Evolutionary conservation across 2,113 vertebrate species (phyloP).

Genomic region (Girardinichthys multiradiatus): DNA sequence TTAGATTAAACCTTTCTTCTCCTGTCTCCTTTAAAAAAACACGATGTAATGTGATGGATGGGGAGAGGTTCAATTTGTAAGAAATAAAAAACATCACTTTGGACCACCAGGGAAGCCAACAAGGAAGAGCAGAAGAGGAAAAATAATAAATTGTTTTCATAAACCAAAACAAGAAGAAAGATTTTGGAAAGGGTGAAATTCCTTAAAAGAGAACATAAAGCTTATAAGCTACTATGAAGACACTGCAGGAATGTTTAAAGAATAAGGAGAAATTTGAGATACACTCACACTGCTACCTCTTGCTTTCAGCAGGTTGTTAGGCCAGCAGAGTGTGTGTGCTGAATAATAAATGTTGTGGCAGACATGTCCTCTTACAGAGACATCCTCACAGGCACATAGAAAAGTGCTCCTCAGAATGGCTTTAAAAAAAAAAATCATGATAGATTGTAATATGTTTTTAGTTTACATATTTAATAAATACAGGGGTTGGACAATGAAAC

Average conservation of each 20-base stretch:
- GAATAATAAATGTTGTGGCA: conserved; percentile 72
- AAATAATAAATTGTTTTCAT: too few relatives aligned
- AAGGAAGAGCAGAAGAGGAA: neutral
- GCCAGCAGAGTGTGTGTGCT: conserved; percentile 70
- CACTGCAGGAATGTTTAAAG: conserved; percentile 22
- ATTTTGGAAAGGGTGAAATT: neutral
- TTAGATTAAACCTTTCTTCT: conserved; percentile 32
- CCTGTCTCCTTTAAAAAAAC: neutral
- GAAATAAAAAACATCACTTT: neutral
- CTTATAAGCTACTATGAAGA: neutral
- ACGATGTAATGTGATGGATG: neutral
- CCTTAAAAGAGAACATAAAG: conserved; percentile 3
- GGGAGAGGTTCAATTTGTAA: too few relatives aligned
- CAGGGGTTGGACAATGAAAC: too few relatives aligned
- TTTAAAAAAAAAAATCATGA: neutral
- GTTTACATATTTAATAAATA: too few relatives aligned
- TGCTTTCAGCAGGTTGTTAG: conserved; percentile 72
- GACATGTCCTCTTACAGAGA: conserved; percentile 48
- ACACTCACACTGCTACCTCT: conserved; percentile 47
- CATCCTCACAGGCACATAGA: conserved; percentile 25
- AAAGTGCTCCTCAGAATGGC: neutral
- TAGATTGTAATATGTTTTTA: neutral
- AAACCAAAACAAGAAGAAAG: neutral
- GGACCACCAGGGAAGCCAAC: neutral
- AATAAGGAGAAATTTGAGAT: conserved; percentile 18